These are phyloP conservation scores for Drosophila ogumai DNA, from an alignment of 1,140 invertebrate genomes.

Conservation along the genomic window DNA sequence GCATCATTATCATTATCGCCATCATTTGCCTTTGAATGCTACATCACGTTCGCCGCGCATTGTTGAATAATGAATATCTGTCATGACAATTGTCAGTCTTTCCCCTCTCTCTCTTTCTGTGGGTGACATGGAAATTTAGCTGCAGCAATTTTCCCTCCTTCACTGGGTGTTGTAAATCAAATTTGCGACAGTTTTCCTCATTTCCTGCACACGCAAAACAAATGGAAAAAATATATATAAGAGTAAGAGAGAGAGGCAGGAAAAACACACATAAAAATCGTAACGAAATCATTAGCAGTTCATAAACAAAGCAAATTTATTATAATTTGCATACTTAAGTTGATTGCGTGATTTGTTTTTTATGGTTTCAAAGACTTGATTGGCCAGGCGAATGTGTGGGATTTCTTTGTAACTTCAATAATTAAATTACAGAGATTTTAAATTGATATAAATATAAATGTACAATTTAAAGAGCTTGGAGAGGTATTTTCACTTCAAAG, in stretches of 20 bases:
- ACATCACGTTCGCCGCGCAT: constrained; percentile 69
- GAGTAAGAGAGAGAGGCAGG: constrained; percentile 4
- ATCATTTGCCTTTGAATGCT: constrained; percentile 53
- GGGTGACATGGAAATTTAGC: constrained; percentile 48
- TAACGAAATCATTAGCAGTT: constrained; percentile 67
- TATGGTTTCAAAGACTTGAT: constrained; percentile 21
- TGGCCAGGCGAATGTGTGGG: constrained; percentile 1
- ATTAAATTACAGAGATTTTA: background rate
- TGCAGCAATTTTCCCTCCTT: constrained; percentile 28
- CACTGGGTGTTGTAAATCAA: constrained; percentile 64
- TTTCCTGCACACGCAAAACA: constrained; percentile 54
- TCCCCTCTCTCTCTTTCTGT: constrained; percentile 15
- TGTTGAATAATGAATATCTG: constrained; percentile 52
- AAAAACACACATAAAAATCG: constrained; percentile 42
- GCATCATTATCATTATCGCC: constrained; percentile 35
- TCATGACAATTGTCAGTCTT: constrained; percentile 64
- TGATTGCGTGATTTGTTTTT: constrained; percentile 45
- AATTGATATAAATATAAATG: background rate
- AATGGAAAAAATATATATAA: constrained; percentile 17
- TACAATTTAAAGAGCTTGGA: background rate
- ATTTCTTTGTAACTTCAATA: constrained; percentile 1
- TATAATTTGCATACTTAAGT: constrained; percentile 57
- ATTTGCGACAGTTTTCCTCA: constrained; percentile 62
- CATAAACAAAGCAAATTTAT: constrained; percentile 56
- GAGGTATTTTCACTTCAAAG: too few relatives aligned